Conservation (phyloP, 2,113 vertebrate species). For the Ophiodon elongatus region DNA sequence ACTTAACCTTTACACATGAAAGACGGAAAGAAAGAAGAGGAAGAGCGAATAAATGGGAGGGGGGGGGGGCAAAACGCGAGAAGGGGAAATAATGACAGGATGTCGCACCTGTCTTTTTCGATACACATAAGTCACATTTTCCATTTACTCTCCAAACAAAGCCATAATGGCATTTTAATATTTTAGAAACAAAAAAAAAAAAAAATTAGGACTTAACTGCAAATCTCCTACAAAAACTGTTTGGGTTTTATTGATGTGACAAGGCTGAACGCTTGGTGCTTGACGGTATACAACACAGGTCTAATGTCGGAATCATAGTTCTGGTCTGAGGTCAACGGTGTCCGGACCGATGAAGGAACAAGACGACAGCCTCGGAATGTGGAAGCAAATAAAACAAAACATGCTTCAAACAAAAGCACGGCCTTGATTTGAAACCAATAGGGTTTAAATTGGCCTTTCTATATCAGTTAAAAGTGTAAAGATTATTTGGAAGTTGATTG, state of each 20-base stretch:
- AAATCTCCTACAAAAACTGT: background rate
- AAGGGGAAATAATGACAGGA: background rate
- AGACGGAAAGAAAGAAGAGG: constrained; percentile 24
- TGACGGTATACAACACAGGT: background rate
- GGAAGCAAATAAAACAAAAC: too few relatives aligned
- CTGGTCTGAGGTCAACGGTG: background rate
- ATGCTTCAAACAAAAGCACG: background rate
- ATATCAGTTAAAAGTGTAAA: background rate
- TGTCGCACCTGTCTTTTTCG: background rate
- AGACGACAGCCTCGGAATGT: background rate
- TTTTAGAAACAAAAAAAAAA: background rate
- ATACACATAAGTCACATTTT: background rate
- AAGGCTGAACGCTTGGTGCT: background rate
- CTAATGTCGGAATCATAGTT: background rate
- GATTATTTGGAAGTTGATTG: background rate
- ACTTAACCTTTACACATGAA: constrained; percentile 63
- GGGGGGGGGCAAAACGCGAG: background rate
- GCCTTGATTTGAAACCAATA: background rate
- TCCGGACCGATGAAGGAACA: background rate
- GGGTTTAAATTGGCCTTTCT: background rate
- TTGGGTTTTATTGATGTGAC: background rate
- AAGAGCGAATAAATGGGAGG: background rate
- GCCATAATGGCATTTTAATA: constrained; percentile 3
- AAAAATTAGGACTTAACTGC: background rate
- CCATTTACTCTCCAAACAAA: constrained; percentile 6